phyloP scores from a whole-genome alignment of 2,888 invertebrate genomes.

The Drosophila multiciliata region DNA sequence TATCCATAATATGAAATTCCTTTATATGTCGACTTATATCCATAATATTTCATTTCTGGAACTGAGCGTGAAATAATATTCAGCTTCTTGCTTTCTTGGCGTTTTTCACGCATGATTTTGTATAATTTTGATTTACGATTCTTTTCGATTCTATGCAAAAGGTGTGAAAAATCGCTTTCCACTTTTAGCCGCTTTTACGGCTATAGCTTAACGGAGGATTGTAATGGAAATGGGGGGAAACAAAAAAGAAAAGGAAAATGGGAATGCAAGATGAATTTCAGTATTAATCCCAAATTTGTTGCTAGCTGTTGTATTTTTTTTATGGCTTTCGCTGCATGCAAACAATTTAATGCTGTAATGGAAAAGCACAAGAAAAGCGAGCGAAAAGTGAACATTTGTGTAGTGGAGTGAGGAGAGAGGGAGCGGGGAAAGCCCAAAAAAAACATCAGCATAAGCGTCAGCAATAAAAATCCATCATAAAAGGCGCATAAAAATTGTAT shows the following conservation, averaged over 20 bases:
- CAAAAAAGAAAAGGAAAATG: neutral
- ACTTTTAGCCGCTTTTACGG: constrained; percentile 36
- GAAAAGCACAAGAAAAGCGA: constrained; percentile 11
- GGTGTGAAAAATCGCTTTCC: constrained; percentile 48
- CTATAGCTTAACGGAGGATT: constrained; percentile 8
- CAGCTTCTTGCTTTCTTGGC: constrained; percentile 6
- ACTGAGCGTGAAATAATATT: constrained; percentile 26
- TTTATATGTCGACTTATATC: neutral
- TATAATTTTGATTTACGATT: constrained; percentile 50
- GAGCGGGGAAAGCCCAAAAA: neutral
- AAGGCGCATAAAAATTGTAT: constrained; percentile 69
- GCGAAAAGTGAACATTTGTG: neutral
- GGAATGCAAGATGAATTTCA: constrained; percentile 23
- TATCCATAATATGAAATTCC: neutral
- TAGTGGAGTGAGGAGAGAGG: neutral
- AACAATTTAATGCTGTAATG: constrained; percentile 63
- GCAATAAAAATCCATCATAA: constrained; percentile 76
- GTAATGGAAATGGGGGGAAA: neutral
- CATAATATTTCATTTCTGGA: constrained; percentile 3
- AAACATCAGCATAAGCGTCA: constrained; percentile 59
- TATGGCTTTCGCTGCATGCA: constrained; percentile 67
- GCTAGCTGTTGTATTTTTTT: constrained; percentile 67
- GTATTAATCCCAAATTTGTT: constrained; percentile 72
- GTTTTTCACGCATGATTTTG: constrained; percentile 45
- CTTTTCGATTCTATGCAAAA: constrained; percentile 34